phyloP scores from a whole-genome alignment of 2,888 invertebrate genomes.

The Unio pictorum region DNA sequence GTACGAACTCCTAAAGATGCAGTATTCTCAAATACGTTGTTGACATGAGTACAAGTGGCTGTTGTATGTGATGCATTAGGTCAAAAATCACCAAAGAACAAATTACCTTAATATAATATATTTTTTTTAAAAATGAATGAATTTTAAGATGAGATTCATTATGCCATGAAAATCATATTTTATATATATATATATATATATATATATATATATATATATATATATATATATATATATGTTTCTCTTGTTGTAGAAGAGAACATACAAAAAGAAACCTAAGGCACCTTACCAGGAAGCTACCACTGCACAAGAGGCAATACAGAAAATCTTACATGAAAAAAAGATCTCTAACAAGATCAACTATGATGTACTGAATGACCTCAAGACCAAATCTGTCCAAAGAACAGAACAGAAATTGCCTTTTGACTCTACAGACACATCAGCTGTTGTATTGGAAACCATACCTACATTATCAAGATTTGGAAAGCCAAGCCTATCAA shows the following conservation, averaged over 20 bases:
- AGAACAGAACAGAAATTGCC: not conserved
- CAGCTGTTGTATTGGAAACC: constrained; percentile 4
- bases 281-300: constrained; percentile 64
- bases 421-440: not conserved
- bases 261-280: constrained; percentile 28
- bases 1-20: too few species aligned
- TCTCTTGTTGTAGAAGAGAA: constrained; percentile 46
- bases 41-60: too few species aligned
- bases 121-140: too few species aligned
- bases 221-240: too few species aligned
- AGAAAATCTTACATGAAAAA: constrained; percentile 96
- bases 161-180: too few species aligned
- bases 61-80: too few species aligned
- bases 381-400: constrained; percentile 68
- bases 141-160: too few species aligned
- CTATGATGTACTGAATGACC: constrained; percentile 93
- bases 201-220: too few species aligned
- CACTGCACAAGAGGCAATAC: constrained; percentile 88
- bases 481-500: constrained; percentile 31
- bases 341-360: constrained; percentile 97
- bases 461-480: constrained; percentile 24
- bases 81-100: too few species aligned
- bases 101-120: too few species aligned
- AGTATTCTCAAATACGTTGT: too few species aligned
- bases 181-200: too few species aligned